These are phyloP conservation scores for Stictonetta naevosa DNA, from an alignment of 2,113 vertebrate species.

Conservation along the genomic window DNA sequence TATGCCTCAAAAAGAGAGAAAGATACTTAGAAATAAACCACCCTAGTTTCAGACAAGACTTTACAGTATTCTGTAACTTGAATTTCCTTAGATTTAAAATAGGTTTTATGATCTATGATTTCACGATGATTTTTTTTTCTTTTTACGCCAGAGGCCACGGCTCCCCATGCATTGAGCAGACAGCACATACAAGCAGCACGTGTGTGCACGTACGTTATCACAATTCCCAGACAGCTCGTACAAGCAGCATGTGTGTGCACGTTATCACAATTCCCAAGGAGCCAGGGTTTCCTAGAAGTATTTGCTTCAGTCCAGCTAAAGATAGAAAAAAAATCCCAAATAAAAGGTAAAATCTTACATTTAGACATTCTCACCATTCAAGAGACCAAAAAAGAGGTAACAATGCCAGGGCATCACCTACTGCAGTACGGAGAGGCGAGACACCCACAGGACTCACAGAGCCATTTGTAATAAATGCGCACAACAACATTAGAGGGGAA, in stretches of 20 bases:
- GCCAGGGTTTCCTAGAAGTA: not conserved
- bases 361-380: not conserved
- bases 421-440: not conserved
- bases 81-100: not conserved
- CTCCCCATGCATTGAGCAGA: not conserved
- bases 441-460: not conserved
- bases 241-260: fast-evolving
- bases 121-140: not conserved
- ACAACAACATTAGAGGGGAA: not conserved
- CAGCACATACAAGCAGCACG: not conserved
- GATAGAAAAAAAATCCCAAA: not conserved
- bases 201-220: fast-evolving
- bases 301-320: not conserved
- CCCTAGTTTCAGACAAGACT: not conserved
- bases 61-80: not conserved
- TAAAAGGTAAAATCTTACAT: not conserved
- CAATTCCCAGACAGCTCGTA: no score
- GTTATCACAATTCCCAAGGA: not conserved
- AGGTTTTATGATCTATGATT: not conserved
- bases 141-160: not conserved
- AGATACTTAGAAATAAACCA: not conserved
- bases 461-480: not conserved
- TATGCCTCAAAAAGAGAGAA: not conserved
- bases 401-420: not conserved
- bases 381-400: not conserved